phyloP scores from a whole-genome alignment of 2,888 invertebrate species.

The Heliconius hortense region DNA sequence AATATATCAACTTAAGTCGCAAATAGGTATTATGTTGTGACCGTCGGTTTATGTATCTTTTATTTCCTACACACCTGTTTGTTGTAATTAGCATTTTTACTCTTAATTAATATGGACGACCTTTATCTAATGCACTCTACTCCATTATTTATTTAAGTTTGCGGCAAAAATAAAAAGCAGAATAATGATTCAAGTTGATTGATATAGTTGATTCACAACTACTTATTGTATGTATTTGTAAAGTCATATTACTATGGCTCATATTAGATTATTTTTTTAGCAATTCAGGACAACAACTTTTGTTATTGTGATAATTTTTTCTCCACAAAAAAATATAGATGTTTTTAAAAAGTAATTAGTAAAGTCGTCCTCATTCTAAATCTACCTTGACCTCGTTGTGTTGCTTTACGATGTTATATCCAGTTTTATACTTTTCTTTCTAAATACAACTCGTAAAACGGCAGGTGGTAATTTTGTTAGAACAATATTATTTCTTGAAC shows the following conservation, averaged over 20 bases:
- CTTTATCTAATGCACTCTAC: slow-evolving; percentile 21
- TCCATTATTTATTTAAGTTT: slow-evolving; percentile 36
- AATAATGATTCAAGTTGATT: neutral
- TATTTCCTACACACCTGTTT: slow-evolving; percentile 25
- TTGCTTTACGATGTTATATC: slow-evolving; percentile 67
- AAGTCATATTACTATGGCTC: neutral
- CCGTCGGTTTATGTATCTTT: neutral
- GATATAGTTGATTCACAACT: too few species aligned
- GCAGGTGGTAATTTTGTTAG: slow-evolving; percentile 53
- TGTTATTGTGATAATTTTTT: neutral
- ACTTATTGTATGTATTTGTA: neutral
- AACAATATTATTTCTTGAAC: slow-evolving; percentile 49
- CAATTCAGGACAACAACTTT: neutral
- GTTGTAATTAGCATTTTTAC: slow-evolving; percentile 29
- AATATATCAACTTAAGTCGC: neutral
- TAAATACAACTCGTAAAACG: slow-evolving; percentile 59
- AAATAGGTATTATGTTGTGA: neutral
- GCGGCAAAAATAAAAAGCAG: slow-evolving; percentile 15
- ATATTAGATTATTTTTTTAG: neutral
- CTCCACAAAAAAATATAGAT: neutral
- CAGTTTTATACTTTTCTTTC: slow-evolving; percentile 67
- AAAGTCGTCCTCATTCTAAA: slow-evolving; percentile 70
- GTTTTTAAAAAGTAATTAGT: slow-evolving; percentile 65
- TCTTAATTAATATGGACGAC: slow-evolving; percentile 32
- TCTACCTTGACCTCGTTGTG: slow-evolving; percentile 76